Percentiles rank a stretch among this genome's conserved stretches.
phyloP scores from a whole-genome alignment of 2,113 vertebrate species.

The Platysteira castanea region DNA sequence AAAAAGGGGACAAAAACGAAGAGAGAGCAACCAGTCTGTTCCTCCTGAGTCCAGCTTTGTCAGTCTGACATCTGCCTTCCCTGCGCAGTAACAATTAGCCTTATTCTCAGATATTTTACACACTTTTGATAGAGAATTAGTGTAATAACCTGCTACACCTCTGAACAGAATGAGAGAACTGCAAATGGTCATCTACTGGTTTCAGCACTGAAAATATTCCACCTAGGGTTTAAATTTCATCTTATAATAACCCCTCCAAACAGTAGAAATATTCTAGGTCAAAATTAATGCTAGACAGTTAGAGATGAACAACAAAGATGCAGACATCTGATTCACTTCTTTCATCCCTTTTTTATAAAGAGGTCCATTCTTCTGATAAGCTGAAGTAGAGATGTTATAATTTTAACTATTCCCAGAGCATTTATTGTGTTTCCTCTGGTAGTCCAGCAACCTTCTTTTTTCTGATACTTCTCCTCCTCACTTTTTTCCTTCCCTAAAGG shows the following conservation, averaged over 20 bases:
- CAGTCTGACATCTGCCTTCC: background rate
- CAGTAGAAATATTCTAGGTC: background rate
- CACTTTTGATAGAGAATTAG: background rate
- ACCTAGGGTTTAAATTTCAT: background rate
- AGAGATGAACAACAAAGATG: background rate
- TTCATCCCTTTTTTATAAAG: background rate
- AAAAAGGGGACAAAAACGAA: background rate
- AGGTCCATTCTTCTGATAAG: background rate
- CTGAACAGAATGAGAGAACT: background rate
- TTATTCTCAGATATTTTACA: background rate
- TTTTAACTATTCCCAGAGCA: background rate
- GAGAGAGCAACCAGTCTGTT: background rate
- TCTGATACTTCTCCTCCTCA: background rate
- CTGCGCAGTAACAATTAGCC: background rate
- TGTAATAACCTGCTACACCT: background rate
- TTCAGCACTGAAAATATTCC: background rate
- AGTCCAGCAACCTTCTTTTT: background rate
- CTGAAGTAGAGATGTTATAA: background rate
- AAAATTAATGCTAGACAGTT: background rate
- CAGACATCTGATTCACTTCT: background rate
- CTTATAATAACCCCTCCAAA: background rate
- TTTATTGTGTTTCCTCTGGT: background rate
- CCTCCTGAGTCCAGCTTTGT: background rate
- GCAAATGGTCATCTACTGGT: background rate
- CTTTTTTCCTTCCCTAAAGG: background rate